These are phyloP conservation scores for Isoperla grammatica DNA, from an alignment of 2,888 invertebrate species.

Conservation along the genomic window DNA sequence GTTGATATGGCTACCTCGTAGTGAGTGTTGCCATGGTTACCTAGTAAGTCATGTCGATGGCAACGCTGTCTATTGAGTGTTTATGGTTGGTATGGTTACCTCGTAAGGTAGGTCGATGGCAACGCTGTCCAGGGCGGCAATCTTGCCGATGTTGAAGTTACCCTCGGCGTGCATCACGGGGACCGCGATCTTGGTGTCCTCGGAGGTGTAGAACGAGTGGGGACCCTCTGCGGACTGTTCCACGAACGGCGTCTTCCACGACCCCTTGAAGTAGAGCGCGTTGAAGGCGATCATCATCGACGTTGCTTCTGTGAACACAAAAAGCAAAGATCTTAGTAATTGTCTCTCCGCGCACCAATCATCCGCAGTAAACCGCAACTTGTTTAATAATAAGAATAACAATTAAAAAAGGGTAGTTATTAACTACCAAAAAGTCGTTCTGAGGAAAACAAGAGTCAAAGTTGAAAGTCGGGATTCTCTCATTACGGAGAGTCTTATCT, in stretches of 20 bases:
- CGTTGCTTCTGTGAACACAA: not conserved
- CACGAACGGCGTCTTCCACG: conserved; percentile 35
- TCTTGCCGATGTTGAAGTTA: conserved; percentile 32
- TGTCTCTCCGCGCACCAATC: too few species aligned
- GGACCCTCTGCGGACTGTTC: conserved; percentile 13
- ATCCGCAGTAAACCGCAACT: too few species aligned
- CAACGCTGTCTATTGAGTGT: not conserved
- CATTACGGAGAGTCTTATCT: too few species aligned
- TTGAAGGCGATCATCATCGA: conserved; percentile 37
- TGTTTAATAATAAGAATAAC: too few species aligned
- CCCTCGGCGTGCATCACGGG: conserved; percentile 34
- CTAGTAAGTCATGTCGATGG: too few species aligned
- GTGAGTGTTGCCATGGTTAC: conserved; percentile 19
- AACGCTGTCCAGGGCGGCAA: conserved; percentile 34
- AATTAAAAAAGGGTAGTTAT: too few species aligned
- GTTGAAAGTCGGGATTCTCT: too few species aligned
- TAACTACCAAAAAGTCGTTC: too few species aligned
- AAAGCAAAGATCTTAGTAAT: not conserved
- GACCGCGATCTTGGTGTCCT: conserved; percentile 29
- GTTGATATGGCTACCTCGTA: conserved; percentile 32
- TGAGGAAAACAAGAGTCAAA: too few species aligned
- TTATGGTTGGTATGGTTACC: too few species aligned
- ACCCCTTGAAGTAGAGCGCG: conserved; percentile 38
- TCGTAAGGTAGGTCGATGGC: conserved; percentile 37
- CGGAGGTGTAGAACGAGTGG: conserved; percentile 31